A percentile compares a stretch with the other conserved stretches of the same genome.
Evolutionary conservation across 2,113 vertebrate genomes (phyloP).

Genomic region (Pelecanus crispus): DNA sequence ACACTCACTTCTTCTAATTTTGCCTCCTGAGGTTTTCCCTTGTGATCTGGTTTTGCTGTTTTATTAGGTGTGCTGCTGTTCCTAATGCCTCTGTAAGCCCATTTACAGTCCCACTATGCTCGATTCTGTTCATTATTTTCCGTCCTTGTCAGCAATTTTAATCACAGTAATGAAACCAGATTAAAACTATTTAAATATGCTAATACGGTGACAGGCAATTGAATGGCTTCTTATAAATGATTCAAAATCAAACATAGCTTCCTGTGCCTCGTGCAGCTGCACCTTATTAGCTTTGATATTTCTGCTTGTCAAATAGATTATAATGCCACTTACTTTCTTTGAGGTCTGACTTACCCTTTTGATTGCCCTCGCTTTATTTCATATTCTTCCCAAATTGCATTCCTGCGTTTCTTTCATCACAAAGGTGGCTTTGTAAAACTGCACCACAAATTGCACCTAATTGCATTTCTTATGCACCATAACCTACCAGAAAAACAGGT

Average conservation of each 20-base stretch:
- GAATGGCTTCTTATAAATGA: conserved; percentile 34
- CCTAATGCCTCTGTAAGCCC: not conserved
- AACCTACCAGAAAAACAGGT: not conserved
- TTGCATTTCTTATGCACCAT: not conserved
- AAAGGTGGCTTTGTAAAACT: not conserved
- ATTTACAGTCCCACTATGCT: not conserved
- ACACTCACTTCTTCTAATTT: not conserved
- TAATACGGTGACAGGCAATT: conserved; percentile 30
- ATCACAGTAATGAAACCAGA: conserved; percentile 53
- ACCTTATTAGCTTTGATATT: conserved; percentile 8
- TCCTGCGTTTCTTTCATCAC: not conserved
- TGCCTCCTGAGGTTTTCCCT: not conserved
- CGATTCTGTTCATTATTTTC: not conserved
- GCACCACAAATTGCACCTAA: not conserved
- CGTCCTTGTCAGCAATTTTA: conserved; percentile 51
- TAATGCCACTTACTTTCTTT: not conserved
- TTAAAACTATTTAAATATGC: conserved; percentile 62
- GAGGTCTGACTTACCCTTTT: not conserved
- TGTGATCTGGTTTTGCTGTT: not conserved
- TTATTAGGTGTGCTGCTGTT: not conserved
- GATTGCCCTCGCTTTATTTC: not conserved
- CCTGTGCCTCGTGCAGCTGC: not conserved
- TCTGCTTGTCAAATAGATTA: not conserved
- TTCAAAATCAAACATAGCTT: conserved; percentile 16
- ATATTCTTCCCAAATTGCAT: not conserved